Percentiles rank a stretch among this genome's conserved stretches.
phyloP scores from a whole-genome alignment of 2,797 vertebrate genomes.

The Netta rufina region DNA sequence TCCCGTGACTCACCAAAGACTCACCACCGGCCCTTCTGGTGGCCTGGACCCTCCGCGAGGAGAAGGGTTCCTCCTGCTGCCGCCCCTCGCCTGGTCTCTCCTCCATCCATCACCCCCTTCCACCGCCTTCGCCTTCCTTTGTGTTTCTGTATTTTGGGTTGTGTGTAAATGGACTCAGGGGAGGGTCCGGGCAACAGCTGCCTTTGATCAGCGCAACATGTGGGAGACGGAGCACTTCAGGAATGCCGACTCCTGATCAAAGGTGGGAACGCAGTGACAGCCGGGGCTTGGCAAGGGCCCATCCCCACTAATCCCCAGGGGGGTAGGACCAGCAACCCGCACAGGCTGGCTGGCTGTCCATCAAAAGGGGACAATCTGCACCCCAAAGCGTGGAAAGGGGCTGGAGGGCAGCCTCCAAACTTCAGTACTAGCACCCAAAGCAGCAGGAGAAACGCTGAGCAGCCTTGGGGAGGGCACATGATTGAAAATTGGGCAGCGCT shows the following conservation, averaged over 20 bases:
- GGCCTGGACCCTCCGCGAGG: neutral
- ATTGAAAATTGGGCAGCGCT: fast-evolving
- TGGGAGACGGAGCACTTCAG: slow-evolving; percentile 76
- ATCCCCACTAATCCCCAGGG: slow-evolving; percentile 35
- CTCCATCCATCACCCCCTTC: slow-evolving; percentile 8
- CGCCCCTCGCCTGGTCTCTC: neutral
- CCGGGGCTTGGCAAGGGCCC: slow-evolving; percentile 62
- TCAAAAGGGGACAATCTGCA: fast-evolving
- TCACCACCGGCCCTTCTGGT: neutral
- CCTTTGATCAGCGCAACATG: slow-evolving; percentile 82
- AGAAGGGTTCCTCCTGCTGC: neutral
- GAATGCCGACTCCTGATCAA: slow-evolving; percentile 81
- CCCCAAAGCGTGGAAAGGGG: neutral
- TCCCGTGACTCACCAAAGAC: neutral
- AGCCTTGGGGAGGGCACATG: fast-evolving
- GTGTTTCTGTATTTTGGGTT: neutral
- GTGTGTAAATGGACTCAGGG: slow-evolving; percentile 46
- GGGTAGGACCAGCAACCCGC: neutral
- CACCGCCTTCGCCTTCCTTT: neutral
- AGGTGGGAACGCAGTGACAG: slow-evolving; percentile 79
- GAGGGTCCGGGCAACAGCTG: slow-evolving; percentile 78
- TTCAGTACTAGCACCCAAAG: neutral
- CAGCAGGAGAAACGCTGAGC: neutral
- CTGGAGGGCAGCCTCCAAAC: neutral
- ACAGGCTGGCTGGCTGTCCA: neutral